Percentiles rank a stretch among this genome's conserved stretches.
Evolutionary conservation across 30 jellyfish, hydroid and myxozoan genomes (phyloP).

Genomic region (Turritopsis rubra): DNA sequence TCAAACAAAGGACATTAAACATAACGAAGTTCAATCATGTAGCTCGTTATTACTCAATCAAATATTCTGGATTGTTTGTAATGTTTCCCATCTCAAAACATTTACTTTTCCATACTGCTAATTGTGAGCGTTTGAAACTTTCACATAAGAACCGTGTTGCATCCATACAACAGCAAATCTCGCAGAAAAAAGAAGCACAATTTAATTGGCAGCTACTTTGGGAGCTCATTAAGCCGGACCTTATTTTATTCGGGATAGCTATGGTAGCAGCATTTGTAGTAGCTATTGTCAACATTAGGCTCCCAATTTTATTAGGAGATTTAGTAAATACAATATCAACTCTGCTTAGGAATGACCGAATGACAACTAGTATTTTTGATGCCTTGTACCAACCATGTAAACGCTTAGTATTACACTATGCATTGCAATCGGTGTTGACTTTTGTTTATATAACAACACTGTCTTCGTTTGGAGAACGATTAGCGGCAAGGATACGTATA

Average conservation of each 20-base stretch:
- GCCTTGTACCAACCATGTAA: constrained; percentile 69
- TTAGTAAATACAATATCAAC: constrained; percentile 68
- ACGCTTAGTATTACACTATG: constrained; percentile 46
- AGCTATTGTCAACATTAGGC: constrained; percentile 71
- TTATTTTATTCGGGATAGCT: constrained; percentile 65
- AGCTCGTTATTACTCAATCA: background rate
- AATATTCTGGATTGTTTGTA: constrained; percentile 26
- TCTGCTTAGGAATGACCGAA: constrained; percentile 6
- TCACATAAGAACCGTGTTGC: constrained; percentile 59
- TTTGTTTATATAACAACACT: constrained; percentile 58
- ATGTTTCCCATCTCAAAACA: constrained; percentile 9
- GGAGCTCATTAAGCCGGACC: constrained; percentile 63
- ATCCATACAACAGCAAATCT: background rate
- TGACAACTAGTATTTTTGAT: constrained; percentile 17
- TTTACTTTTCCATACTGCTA: constrained; percentile 35
- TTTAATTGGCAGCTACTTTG: constrained; percentile 71
- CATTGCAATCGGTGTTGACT: constrained; percentile 75
- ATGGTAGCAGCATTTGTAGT: constrained; percentile 84
- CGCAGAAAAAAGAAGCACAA: background rate
- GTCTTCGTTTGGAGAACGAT: constrained; percentile 95
- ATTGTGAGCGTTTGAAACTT: constrained; percentile 62
- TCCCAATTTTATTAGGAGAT: constrained; percentile 85
- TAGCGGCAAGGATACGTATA: constrained; percentile 81
- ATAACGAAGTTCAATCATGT: background rate
- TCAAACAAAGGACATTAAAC: background rate